These are phyloP conservation scores for Elephas maximus DNA, from an alignment of 2,113 vertebrate species.

Conservation along the genomic window DNA sequence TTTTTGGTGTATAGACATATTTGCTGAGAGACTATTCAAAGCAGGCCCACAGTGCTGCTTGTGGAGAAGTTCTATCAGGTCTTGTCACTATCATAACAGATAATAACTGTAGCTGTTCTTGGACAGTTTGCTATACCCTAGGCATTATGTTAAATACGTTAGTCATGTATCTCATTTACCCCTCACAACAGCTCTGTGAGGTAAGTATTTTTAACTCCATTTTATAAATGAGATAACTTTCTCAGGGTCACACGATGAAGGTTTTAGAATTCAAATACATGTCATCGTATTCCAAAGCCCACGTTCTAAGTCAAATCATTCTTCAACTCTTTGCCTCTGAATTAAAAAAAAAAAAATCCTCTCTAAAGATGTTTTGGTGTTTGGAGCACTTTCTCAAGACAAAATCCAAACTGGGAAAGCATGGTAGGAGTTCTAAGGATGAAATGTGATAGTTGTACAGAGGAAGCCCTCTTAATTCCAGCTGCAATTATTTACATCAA, in stretches of 20 bases:
- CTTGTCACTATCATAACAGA: not conserved
- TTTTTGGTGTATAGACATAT: not conserved
- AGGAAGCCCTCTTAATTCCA: conserved; percentile 70
- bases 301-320: not conserved
- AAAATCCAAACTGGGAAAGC: not conserved
- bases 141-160: not conserved
- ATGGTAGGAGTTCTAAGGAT: not conserved
- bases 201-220: not conserved
- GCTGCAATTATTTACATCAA: conserved; percentile 52
- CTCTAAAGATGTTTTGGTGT: not conserved
- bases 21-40: not conserved
- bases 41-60: not conserved
- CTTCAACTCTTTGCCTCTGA: not conserved
- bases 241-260: not conserved
- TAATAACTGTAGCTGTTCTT: not conserved
- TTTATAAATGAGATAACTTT: not conserved
- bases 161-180: not conserved
- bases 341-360: not conserved
- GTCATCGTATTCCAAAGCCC: not conserved
- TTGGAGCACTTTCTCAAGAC: conserved; percentile 34
- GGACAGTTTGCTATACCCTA: not conserved
- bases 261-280: not conserved
- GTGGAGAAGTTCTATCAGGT: not conserved
- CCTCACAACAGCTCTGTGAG: not conserved
- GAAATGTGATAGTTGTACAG: conserved; percentile 14